Conservation (phyloP, 64 coral and sea anemone species). For the Dendronephthya gigantea region DNA sequence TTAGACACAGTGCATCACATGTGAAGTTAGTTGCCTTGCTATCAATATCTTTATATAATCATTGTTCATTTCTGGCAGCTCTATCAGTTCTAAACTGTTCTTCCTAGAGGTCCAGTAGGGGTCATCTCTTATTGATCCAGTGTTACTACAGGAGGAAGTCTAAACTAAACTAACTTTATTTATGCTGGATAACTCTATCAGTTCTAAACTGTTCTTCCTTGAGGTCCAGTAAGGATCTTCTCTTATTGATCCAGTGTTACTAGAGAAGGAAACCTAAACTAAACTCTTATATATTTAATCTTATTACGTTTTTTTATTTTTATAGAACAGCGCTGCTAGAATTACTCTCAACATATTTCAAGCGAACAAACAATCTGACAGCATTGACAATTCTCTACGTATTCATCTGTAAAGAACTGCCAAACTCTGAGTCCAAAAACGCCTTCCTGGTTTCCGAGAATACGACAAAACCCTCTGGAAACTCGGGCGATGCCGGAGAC, state of each 20-base stretch:
- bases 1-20: conserved; percentile 55
- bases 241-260: no score
- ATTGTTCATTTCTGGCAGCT: not conserved
- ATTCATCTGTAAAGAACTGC: conserved; percentile 41
- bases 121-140: not conserved
- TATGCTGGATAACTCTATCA: no score
- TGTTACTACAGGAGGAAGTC: not conserved
- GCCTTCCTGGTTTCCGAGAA: not conserved
- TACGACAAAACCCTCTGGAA: not conserved
- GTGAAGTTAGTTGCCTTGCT: conserved; percentile 17
- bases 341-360: conserved; percentile 58
- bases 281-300: no score
- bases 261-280: no score
- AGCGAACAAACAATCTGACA: conserved; percentile 31
- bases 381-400: conserved; percentile 50
- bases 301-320: not conserved
- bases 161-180: no score
- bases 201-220: no score
- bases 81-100: no score
- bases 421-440: not conserved
- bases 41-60: not conserved
- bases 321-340: conserved; percentile 62
- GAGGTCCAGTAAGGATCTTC: no score
- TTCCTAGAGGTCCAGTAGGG: not conserved
- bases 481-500: no score